phyloP scores from a whole-genome alignment of 2,797 vertebrate species.

The Eulemur albifrons region DNA sequence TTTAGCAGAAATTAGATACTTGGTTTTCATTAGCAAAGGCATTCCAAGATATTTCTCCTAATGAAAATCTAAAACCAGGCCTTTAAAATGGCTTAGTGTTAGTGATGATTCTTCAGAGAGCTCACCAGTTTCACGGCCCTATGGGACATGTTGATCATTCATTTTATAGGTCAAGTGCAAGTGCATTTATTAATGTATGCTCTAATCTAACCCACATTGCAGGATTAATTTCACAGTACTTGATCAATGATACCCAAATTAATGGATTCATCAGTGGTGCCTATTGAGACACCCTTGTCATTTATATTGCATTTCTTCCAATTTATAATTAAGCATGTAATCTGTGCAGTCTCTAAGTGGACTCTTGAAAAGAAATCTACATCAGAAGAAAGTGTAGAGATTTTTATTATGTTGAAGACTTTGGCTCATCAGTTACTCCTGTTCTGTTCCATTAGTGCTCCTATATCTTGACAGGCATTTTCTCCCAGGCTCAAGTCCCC shows the following conservation, averaged over 20 bases:
- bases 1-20: conserved; percentile 73
- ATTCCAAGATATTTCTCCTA: conserved; percentile 74
- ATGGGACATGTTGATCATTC: conserved; percentile 78
- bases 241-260: conserved; percentile 79
- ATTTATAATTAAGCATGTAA: conserved; percentile 64
- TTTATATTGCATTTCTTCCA: conserved; percentile 73
- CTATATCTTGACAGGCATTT: background rate
- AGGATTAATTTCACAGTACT: conserved; percentile 77
- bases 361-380: conserved; percentile 50
- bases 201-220: conserved; percentile 72
- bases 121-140: conserved; percentile 63
- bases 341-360: conserved; percentile 27
- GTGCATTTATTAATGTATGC: conserved; percentile 79
- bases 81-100: conserved; percentile 74
- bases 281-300: conserved; percentile 73
- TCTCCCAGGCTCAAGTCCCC: background rate
- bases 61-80: conserved; percentile 80
- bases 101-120: conserved; percentile 77
- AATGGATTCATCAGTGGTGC: conserved; percentile 73
- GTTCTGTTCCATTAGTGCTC: background rate
- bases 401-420: conserved; percentile 35
- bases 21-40: conserved; percentile 73
- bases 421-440: background rate
- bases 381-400: conserved; percentile 6
- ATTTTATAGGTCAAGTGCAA: conserved; percentile 79